Evolutionary conservation across 2,113 vertebrate species (phyloP).

Genomic region (Callopanchax toddi): DNA sequence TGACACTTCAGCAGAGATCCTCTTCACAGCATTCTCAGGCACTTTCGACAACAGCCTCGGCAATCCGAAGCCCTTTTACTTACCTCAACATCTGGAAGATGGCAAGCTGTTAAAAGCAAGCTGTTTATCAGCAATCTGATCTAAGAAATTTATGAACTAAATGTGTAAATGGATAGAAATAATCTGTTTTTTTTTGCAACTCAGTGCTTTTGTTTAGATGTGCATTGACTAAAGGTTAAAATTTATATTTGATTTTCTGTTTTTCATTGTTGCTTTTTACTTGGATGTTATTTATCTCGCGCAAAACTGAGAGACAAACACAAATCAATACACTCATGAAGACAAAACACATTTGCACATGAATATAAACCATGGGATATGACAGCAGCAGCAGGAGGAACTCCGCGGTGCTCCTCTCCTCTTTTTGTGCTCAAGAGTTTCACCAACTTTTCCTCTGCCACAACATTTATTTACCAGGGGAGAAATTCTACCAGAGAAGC

Average conservation of each 20-base stretch:
- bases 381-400: conserved; percentile 33
- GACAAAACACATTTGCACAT: neutral
- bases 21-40: neutral
- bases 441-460: conserved; percentile 56
- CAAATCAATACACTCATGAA: conserved; percentile 5
- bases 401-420: conserved; percentile 20
- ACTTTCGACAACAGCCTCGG: neutral
- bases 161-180: too few relatives aligned
- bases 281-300: conserved; percentile 3
- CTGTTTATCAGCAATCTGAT: too few relatives aligned
- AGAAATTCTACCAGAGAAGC: conserved; percentile 57
- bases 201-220: too few relatives aligned
- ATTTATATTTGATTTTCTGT: neutral
- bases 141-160: neutral
- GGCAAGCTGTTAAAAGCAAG: neutral
- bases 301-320: neutral
- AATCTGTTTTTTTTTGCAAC: too few relatives aligned
- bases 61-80: neutral
- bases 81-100: neutral
- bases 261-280: neutral
- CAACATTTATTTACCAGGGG: conserved; percentile 59
- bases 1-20: neutral
- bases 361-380: conserved; percentile 17
- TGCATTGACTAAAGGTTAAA: too few relatives aligned
- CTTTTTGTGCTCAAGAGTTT: conserved; percentile 15